Percentiles rank a stretch among this genome's conserved stretches.
phyloP scores from a whole-genome alignment of 2,888 invertebrate genomes.

The Tetanocera ferruginea region DNA sequence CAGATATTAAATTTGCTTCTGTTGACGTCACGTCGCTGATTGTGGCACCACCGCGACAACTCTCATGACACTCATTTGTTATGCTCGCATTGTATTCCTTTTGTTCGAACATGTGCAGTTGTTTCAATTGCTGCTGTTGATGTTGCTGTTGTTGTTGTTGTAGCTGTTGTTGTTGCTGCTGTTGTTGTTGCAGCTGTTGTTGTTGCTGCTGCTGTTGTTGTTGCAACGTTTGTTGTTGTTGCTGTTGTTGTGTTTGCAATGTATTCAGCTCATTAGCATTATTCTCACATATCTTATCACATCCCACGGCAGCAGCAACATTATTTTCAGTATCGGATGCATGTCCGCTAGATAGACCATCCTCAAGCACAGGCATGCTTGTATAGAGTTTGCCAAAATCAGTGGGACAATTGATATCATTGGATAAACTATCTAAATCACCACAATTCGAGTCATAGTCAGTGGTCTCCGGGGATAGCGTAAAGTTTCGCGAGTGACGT shows the following conservation, averaged over 20 bases:
- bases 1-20: slow-evolving; percentile 38
- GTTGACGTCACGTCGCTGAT: not conserved
- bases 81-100: slow-evolving; percentile 54
- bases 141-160: slow-evolving; percentile 43
- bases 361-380: slow-evolving; percentile 92
- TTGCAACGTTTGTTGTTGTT: slow-evolving; percentile 31
- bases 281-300: slow-evolving; percentile 55
- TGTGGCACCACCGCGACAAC: slow-evolving; percentile 44
- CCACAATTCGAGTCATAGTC: slow-evolving; percentile 91
- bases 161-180: slow-evolving; percentile 44
- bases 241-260: slow-evolving; percentile 33
- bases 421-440: slow-evolving; percentile 82
- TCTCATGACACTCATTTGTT: slow-evolving; percentile 48
- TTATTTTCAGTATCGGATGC: slow-evolving; percentile 93
- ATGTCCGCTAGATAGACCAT: slow-evolving; percentile 93
- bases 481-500: slow-evolving; percentile 84
- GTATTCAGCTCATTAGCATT: slow-evolving; percentile 39
- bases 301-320: slow-evolving; percentile 58
- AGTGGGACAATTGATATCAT: slow-evolving; percentile 70
- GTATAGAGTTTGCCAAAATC: slow-evolving; percentile 78
- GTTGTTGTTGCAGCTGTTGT: slow-evolving; percentile 22
- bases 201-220: slow-evolving; percentile 30
- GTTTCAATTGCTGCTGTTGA: slow-evolving; percentile 40
- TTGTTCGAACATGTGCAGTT: slow-evolving; percentile 48
- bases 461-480: slow-evolving; percentile 92